Percentiles rank a stretch among this genome's conserved stretches.
Evolutionary conservation across 2,113 vertebrate species (phyloP).

Genomic region (Pardalotus punctatus): DNA sequence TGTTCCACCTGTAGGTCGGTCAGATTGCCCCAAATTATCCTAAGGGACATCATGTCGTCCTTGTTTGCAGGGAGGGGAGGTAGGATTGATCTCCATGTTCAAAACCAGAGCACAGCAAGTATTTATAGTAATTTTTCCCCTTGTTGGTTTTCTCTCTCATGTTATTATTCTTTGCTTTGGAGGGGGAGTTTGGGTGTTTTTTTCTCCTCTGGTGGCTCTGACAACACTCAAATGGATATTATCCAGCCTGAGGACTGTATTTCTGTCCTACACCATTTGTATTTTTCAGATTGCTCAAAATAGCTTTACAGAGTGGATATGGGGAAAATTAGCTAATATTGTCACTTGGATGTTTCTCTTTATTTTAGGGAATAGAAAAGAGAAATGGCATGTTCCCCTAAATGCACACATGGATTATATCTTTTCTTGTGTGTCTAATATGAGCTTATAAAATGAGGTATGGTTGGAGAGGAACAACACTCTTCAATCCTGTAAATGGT

Average conservation of each 20-base stretch:
- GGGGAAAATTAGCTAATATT: neutral
- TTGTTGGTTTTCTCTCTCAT: neutral
- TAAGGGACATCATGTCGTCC: neutral
- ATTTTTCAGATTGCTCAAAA: neutral
- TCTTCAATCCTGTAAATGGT: neutral
- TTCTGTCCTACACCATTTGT: neutral
- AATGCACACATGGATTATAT: rapidly evolving
- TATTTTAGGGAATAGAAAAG: neutral
- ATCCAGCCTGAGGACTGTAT: neutral
- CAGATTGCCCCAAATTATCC: neutral
- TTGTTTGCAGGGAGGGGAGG: neutral
- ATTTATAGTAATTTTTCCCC: neutral
- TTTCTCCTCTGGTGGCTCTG: neutral
- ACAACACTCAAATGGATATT: neutral
- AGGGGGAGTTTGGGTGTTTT: rapidly evolving
- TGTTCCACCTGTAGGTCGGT: neutral
- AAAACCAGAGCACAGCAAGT: neutral
- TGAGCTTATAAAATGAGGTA: neutral
- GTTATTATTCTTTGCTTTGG: neutral
- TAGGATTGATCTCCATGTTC: neutral
- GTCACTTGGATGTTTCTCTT: neutral
- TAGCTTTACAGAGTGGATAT: neutral
- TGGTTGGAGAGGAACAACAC: neutral
- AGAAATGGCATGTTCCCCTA: neutral
- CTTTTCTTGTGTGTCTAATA: neutral